Percentiles rank a stretch among this genome's conserved stretches.
Evolutionary conservation across 2,113 vertebrate genomes (phyloP).

Genomic region (Hucho hucho): DNA sequence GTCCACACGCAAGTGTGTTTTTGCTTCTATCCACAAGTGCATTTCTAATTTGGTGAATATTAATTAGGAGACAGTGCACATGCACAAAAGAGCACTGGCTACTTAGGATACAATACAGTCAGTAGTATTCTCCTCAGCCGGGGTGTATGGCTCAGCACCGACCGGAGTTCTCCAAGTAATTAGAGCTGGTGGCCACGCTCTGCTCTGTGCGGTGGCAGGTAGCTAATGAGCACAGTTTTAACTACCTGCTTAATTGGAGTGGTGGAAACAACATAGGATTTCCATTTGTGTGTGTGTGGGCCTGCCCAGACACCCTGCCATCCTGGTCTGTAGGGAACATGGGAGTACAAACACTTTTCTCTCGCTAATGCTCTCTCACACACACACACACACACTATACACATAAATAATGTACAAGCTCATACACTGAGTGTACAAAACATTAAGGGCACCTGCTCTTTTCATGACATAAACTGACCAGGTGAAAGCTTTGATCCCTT

Average conservation of each 20-base stretch:
- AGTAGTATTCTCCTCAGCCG: slow-evolving; percentile 47
- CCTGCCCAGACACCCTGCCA: slow-evolving; percentile 78
- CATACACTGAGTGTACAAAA: no score
- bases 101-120: slow-evolving; percentile 74
- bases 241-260: slow-evolving; percentile 79
- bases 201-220: slow-evolving; percentile 40
- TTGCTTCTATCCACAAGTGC: slow-evolving; percentile 54
- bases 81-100: slow-evolving; percentile 57
- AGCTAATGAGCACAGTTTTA: slow-evolving; percentile 76
- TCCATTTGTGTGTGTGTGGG: slow-evolving; percentile 65
- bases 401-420: no score
- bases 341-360: slow-evolving; percentile 61
- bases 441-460: no score
- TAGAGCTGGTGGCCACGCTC: no score
- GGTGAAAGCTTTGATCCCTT: no score
- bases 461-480: no score
- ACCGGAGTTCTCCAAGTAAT: no score
- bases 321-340: slow-evolving; percentile 65
- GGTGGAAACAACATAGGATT: slow-evolving; percentile 78
- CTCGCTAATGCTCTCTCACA: slow-evolving; percentile 35
- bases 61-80: slow-evolving; percentile 66
- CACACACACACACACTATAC: slow-evolving; percentile 18
- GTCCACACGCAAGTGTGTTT: slow-evolving; percentile 8
- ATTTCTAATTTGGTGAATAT: slow-evolving; percentile 68
- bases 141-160: no score